Evolutionary conservation across 2,113 vertebrate genomes (phyloP).

Genomic region (Hepsetus odoe): DNA sequence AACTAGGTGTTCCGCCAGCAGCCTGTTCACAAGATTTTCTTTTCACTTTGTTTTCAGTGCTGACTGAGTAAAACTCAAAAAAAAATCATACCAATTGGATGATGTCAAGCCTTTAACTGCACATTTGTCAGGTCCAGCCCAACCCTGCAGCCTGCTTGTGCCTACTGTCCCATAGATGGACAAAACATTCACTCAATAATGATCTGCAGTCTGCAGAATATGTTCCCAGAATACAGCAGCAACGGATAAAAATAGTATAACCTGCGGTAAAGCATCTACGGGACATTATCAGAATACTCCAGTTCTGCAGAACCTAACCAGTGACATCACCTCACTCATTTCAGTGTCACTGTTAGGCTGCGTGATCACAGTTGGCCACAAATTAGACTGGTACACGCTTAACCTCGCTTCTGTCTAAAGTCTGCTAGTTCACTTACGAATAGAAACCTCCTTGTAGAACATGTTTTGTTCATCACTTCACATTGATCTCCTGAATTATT

Average conservation of each 20-base stretch:
- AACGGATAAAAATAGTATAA: conserved; percentile 29
- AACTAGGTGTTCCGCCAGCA: too few relatives aligned
- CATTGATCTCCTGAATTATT: conserved; percentile 8
- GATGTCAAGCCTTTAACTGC: not conserved
- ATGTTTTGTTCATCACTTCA: not conserved
- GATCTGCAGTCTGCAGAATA: not conserved
- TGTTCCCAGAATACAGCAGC: not conserved
- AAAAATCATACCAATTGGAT: not conserved
- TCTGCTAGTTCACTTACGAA: not conserved
- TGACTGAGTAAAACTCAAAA: not conserved
- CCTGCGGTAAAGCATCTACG: conserved; percentile 15
- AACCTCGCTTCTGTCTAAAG: not conserved
- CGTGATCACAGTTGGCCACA: not conserved
- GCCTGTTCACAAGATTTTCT: too few relatives aligned
- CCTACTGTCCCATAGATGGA: conserved; percentile 38
- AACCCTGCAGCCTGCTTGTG: not conserved
- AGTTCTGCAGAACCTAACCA: not conserved
- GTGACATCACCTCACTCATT: not conserved
- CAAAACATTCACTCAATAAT: conserved; percentile 35
- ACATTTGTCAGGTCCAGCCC: not conserved
- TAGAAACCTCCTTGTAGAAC: not conserved
- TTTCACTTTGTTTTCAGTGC: not conserved
- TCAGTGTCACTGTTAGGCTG: not conserved
- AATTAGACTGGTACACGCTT: not conserved
- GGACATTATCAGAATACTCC: conserved; percentile 1